These are phyloP conservation scores for Gracilinanus agilis DNA, from an alignment of 2,113 vertebrate genomes.

Conservation along the genomic window DNA sequence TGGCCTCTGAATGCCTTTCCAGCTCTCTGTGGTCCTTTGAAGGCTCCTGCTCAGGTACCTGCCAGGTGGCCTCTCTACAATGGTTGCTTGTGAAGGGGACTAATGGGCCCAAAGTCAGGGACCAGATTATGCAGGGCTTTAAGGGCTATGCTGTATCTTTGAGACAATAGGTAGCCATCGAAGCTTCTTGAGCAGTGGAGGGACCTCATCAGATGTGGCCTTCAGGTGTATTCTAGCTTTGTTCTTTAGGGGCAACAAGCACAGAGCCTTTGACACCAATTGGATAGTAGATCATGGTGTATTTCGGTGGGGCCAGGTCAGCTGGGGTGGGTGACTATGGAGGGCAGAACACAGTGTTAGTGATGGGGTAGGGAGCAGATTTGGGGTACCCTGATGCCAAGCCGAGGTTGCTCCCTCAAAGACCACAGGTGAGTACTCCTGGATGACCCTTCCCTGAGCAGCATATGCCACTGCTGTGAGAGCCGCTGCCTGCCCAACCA, in stretches of 20 bases:
- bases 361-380: background rate
- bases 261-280: background rate
- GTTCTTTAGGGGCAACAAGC: background rate
- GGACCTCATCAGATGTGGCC: background rate
- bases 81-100: background rate
- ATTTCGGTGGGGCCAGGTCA: background rate
- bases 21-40: background rate
- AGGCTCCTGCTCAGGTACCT: background rate
- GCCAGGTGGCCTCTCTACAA: too few species aligned
- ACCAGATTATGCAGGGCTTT: too few species aligned
- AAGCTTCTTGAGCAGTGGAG: background rate
- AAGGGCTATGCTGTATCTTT: background rate
- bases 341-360: background rate
- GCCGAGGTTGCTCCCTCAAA: too few species aligned
- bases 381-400: too few species aligned
- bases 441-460: constrained; percentile 57
- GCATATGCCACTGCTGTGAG: constrained; percentile 69
- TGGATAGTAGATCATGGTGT: background rate
- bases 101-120: background rate
- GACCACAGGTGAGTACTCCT: constrained; percentile 69
- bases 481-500: constrained; percentile 8
- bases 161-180: background rate
- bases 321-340: background rate
- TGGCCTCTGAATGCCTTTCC: background rate
- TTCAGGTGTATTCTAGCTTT: background rate